Evolutionary conservation across 2,888 invertebrate genomes (phyloP), one percentile per base, ranked within the genome.

Genomic region (Parasteatoda lunata): DNA sequence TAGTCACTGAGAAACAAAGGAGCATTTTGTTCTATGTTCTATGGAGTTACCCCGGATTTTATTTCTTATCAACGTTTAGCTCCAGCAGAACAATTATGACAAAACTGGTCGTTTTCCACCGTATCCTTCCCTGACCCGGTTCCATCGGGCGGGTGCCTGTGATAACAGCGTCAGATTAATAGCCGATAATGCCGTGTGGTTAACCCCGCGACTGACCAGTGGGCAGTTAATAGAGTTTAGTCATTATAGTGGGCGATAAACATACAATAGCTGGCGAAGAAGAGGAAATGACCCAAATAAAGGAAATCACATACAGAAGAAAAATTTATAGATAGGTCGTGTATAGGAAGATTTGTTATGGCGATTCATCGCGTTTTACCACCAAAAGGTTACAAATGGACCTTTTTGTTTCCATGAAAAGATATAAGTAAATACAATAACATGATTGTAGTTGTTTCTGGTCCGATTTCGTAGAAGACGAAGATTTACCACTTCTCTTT

Each of bases 81-180:
- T 59, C 9, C 4, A n/a, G 11, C 4, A n/a, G 9, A 13, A n/a
- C 59, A 59, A n/a, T 59, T 59, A 59, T 5, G 59, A 59, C n/a
- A 59, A 9, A 59, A 59, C n/a, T 59, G 59, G 59, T 59, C 59
- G 8, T 59, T 59, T 59, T 59, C 59, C 7, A 9, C n/a, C 11
- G 4, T 3, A 59, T 59, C 59, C 51, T 68, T 45, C 49, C n/a
- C 65, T 77, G 82, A 82, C 82, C 82, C 76, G 76, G 69, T 82
- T 82, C 48, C 68, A 70, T 64, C 76, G 69, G 15, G 15, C 73
- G 81, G 75, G 81, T 81, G 81, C 59, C 51, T 70, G 30, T 76
- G 82, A 82, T 82, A 82, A 76, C 76, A 77, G 76, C 66, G 11
- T 69, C 13, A 82, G 82, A 82, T 82, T 82, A 82, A 82, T 76